Evolutionary conservation across 1,140 invertebrate genomes (phyloP).

Genomic region (Bombus consobrinus): DNA sequence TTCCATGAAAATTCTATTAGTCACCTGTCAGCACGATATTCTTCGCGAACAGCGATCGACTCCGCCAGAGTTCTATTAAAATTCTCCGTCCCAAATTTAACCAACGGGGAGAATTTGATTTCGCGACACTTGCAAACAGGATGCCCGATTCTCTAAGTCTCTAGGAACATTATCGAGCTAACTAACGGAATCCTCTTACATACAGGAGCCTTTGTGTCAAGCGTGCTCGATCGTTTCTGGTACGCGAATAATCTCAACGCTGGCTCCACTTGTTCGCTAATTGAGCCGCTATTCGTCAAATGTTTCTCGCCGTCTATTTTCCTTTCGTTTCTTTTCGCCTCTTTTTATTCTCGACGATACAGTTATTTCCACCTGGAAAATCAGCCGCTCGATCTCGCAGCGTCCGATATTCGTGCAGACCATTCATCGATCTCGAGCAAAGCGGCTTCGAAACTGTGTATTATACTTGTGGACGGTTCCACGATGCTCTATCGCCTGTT

Average conservation of each 20-base stretch:
- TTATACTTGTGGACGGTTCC: slow-evolving; percentile 22
- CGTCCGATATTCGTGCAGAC: not conserved
- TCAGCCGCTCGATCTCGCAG: not conserved
- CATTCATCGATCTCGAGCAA: slow-evolving; percentile 48
- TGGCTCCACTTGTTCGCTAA: slow-evolving; percentile 3
- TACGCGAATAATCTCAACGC: not conserved
- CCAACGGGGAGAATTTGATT: not conserved
- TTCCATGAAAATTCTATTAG: too few relatives aligned
- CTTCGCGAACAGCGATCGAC: too few relatives aligned
- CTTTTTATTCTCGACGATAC: slow-evolving; percentile 13
- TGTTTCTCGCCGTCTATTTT: not conserved
- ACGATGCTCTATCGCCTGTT: not conserved
- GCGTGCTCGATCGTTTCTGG: not conserved
- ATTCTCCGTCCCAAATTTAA: too few relatives aligned
- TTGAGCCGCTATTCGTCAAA: not conserved
- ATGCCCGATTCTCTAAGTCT: too few relatives aligned
- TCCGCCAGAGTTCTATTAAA: too few relatives aligned
- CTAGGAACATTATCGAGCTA: too few relatives aligned
- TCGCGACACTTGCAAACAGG: not conserved
- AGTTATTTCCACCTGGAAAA: slow-evolving; percentile 22
- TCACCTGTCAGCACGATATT: too few relatives aligned
- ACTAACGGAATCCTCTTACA: not conserved
- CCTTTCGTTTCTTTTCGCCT: not conserved
- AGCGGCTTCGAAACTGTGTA: slow-evolving; percentile 44
- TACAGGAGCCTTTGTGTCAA: not conserved